These are phyloP conservation scores for Tachypleus tridentatus DNA, from an alignment of 1,140 invertebrate species.

Conservation along the genomic window DNA sequence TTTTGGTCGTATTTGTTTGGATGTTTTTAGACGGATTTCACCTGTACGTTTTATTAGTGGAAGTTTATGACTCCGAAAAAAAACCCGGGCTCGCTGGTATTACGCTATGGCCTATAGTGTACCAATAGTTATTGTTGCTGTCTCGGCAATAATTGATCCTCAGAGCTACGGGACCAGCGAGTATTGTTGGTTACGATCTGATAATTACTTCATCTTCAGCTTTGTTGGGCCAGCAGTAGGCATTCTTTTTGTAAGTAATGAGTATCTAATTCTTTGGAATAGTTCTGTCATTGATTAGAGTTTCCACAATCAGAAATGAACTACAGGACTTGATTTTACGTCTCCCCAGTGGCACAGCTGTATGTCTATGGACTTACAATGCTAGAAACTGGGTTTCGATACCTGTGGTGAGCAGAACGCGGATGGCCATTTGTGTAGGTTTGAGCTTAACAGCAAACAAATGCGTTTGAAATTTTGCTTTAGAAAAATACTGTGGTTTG, in stretches of 20 bases:
- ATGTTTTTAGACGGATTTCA: conserved; percentile 61
- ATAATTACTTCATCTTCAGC: conserved; percentile 80
- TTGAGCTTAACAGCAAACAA: no score
- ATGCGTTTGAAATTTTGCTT: no score
- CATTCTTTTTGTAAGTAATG: conserved; percentile 16
- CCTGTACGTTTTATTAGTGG: conserved; percentile 87
- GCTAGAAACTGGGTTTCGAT: no score
- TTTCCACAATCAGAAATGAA: no score
- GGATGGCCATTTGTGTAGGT: no score
- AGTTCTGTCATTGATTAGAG: no score
- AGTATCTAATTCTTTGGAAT: no score
- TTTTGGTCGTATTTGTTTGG: conserved; percentile 90
- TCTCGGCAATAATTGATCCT: conserved; percentile 64
- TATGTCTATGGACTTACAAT: no score
- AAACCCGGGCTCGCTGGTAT: conserved; percentile 45
- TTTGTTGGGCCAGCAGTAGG: conserved; percentile 79
- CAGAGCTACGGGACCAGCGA: conserved; percentile 71
- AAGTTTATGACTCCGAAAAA: conserved; percentile 72
- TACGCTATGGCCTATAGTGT: conserved; percentile 70
- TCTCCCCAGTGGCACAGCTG: no score
- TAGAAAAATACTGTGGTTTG: no score
- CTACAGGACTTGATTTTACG: no score
- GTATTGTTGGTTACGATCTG: conserved; percentile 79
- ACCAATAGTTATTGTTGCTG: conserved; percentile 58
- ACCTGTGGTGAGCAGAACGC: no score